These are phyloP conservation scores for Cephus pygmeus DNA, from an alignment of 2,888 invertebrate genomes.

Conservation along the genomic window DNA sequence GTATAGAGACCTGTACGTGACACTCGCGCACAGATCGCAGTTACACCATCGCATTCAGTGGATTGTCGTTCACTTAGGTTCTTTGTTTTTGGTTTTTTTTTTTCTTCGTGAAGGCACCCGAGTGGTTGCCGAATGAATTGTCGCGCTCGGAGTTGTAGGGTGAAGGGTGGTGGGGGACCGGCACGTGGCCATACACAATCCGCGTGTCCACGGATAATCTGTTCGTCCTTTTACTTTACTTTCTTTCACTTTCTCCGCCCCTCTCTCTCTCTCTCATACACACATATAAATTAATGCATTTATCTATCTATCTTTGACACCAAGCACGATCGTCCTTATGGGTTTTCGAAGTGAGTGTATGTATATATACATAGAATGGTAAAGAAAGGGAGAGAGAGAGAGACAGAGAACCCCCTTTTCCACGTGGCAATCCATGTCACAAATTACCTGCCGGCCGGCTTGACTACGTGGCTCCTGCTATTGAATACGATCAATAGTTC, in stretches of 20 bases:
- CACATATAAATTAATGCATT: no score
- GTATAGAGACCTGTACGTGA: not conserved
- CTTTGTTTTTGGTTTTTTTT: not conserved
- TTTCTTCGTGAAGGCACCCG: not conserved
- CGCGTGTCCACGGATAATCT: not conserved
- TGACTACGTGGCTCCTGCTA: not conserved
- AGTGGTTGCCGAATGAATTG: not conserved
- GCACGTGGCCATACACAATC: not conserved
- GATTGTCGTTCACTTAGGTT: not conserved
- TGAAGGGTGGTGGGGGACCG: no score
- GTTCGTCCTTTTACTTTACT: not conserved
- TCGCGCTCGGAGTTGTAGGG: not conserved
- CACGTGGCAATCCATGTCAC: not conserved
- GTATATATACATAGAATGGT: not conserved
- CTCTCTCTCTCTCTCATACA: no score
- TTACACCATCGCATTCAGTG: not conserved
- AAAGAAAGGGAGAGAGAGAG: not conserved
- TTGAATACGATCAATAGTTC: not conserved
- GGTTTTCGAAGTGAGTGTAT: not conserved
- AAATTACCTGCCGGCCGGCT: not conserved
- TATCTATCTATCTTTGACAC: not conserved
- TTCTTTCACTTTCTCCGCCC: no score
- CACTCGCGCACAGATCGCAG: not conserved
- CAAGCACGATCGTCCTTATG: not conserved
- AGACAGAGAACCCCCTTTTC: not conserved